Base-by-base conservation (phyloP, 2,888 invertebrate genomes). In the Dasypolia templi region DNA sequence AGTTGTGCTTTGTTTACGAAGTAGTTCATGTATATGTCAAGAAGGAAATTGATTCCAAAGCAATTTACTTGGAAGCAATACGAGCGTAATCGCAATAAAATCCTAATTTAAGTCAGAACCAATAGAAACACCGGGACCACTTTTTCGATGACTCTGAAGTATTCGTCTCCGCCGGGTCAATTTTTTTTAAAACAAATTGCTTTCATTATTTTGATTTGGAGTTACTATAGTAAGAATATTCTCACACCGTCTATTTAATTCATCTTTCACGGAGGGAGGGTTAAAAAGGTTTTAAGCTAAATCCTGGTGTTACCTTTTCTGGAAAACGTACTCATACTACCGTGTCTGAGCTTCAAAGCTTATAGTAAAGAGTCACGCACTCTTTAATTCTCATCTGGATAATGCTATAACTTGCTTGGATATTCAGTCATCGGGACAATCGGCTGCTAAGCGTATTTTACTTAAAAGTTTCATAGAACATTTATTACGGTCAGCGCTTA, bases 121-220 rank as follows among this genome's bases (percentile, higher is more conserved):
- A 75, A 75, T 39, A 64, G 55, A 35, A 71, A 55, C 64, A 55
- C 14, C 32, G 56, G 26, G 19, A 17, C 53, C 49, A 44, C 32
- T 51, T 68, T 79, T 81, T 82, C 82, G 81, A 82, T 42, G 29
- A 74, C 66, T 65, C 64, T 62, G 58, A 72, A 67, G 75, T 70
- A 4, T 73, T 51, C 35, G 49, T n/a, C 46, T 35, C 12, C 51
- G 14, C 51, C 56, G 59, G 56, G 32, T 29, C 12, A 42, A 32
- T 56, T 72, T 62, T 69, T 39, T 42, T 58, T 62, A 64, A 22
- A 51, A 63, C 68, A 73, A 82, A 79, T 75, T 62, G 56, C 63
- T 32, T 67, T 35, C 53, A 68, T 70, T 72, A 49, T 49, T 83
- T 83, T 69, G 46, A 67, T 56, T 68, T 55, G 42, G 22, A 72